These are phyloP conservation scores for Aphis gossypii DNA, from an alignment of 1,140 invertebrate genomes.

Conservation along the genomic window DNA sequence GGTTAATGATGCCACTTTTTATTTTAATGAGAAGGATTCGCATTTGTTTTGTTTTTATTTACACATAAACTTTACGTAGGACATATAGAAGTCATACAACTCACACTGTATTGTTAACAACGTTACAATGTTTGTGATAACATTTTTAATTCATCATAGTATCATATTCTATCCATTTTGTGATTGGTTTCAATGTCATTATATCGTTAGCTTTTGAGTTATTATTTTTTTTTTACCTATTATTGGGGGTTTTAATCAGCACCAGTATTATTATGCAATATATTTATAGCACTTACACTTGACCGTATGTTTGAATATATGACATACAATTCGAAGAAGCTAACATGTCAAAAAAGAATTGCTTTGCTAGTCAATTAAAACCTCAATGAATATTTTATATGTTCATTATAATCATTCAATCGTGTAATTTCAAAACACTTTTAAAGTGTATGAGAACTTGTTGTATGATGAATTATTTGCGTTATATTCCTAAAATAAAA, in stretches of 20 bases:
- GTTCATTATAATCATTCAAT: not conserved
- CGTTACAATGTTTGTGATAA: not conserved
- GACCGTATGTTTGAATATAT: not conserved
- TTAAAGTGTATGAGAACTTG: not conserved
- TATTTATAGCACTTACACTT: not conserved
- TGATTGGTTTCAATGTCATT: not conserved
- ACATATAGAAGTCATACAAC: not conserved
- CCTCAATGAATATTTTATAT: not conserved
- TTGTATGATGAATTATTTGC: not conserved
- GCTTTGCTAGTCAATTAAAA: not conserved
- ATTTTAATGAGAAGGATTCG: slow-evolving; percentile 24
- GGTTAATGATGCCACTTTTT: slow-evolving; percentile 26
- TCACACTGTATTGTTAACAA: not conserved
- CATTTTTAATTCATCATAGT: not conserved
- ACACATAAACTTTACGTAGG: not conserved
- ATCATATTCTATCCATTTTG: not conserved
- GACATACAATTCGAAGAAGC: not conserved
- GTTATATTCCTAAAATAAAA: not conserved
- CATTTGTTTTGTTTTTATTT: not conserved
- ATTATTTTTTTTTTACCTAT: not conserved
- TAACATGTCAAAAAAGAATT: not conserved
- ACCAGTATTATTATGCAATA: not conserved
- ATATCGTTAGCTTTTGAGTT: not conserved
- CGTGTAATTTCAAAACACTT: not conserved
- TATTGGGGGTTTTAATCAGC: not conserved